Conservation (phyloP, 2,888 invertebrate species). For the Trisateles emortualis region DNA sequence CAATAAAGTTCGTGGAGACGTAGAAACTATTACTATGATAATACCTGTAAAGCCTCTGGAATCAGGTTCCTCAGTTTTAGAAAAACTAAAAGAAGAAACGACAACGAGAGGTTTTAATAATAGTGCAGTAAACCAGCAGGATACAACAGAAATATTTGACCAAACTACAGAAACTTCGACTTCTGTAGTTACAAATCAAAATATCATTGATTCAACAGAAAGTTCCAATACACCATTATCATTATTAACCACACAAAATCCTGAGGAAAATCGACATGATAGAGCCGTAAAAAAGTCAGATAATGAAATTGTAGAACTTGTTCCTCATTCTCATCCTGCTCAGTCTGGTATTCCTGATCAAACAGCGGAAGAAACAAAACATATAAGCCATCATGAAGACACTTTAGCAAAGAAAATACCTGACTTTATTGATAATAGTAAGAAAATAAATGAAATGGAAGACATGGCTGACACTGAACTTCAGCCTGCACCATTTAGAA, state of each 20-base stretch:
- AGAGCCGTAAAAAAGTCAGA: constrained; percentile 43
- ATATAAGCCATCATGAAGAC: constrained; percentile 14
- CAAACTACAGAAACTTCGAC: constrained; percentile 17
- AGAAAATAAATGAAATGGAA: constrained; percentile 56
- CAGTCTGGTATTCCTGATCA: constrained; percentile 21
- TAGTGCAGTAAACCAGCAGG: not conserved
- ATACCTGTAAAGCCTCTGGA: constrained; percentile 50
- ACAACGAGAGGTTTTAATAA: not conserved
- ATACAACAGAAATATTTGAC: not conserved
- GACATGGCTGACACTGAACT: constrained; percentile 59
- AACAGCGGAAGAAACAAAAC: constrained; percentile 15
- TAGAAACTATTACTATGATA: constrained; percentile 44
- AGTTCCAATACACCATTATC: not conserved
- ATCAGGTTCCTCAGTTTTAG: constrained; percentile 55
- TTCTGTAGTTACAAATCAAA: not conserved
- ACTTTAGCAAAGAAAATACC: constrained; percentile 44
- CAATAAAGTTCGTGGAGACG: constrained; percentile 41
- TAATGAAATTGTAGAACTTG: constrained; percentile 44
- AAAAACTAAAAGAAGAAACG: constrained; percentile 17
- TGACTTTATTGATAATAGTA: constrained; percentile 45
- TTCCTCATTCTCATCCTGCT: constrained; percentile 36
- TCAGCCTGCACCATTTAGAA: constrained; percentile 70
- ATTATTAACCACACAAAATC: not conserved
- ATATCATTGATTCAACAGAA: not conserved
- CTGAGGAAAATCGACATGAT: constrained; percentile 7